Evolutionary conservation across 2,888 invertebrate genomes (phyloP).

Genomic region (Ptychoptera albimana): DNA sequence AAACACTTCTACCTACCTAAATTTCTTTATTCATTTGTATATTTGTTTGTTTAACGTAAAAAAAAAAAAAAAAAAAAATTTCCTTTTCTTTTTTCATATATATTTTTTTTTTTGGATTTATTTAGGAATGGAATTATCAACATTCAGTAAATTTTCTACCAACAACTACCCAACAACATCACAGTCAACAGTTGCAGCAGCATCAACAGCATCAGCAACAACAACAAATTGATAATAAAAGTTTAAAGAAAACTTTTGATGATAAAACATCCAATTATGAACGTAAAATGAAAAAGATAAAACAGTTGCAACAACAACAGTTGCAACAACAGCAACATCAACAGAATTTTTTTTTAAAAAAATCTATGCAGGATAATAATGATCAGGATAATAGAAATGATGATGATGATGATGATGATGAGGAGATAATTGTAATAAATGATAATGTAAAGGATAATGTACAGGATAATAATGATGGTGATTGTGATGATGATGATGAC

Average conservation of each 20-base stretch:
- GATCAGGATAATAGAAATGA: not conserved
- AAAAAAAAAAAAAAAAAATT: not conserved
- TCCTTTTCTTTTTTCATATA: too few species aligned
- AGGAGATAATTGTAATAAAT: not conserved
- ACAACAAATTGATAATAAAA: constrained; percentile 5
- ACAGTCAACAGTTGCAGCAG: not conserved
- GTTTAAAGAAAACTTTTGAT: constrained; percentile 10
- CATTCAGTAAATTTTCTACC: constrained; percentile 3
- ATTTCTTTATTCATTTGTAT: too few species aligned
- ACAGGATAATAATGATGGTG: not conserved
- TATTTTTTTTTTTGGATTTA: too few species aligned
- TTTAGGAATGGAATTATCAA: constrained; percentile 10
- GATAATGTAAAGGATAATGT: not conserved
- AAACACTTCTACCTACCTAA: too few species aligned
- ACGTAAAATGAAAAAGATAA: constrained; percentile 10
- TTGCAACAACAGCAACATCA: constrained; percentile 4
- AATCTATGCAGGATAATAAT: not conserved
- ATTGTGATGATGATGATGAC: not conserved
- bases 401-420: not conserved
- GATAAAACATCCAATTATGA: constrained; percentile 11
- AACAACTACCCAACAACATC: too few species aligned
- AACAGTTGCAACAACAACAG: constrained; percentile 8
- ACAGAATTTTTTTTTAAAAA: not conserved
- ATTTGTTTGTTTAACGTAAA: too few species aligned
- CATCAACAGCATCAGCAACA: constrained; percentile 1